phyloP scores from a whole-genome alignment of 2,113 vertebrate species.

The Varanus salvator region DNA sequence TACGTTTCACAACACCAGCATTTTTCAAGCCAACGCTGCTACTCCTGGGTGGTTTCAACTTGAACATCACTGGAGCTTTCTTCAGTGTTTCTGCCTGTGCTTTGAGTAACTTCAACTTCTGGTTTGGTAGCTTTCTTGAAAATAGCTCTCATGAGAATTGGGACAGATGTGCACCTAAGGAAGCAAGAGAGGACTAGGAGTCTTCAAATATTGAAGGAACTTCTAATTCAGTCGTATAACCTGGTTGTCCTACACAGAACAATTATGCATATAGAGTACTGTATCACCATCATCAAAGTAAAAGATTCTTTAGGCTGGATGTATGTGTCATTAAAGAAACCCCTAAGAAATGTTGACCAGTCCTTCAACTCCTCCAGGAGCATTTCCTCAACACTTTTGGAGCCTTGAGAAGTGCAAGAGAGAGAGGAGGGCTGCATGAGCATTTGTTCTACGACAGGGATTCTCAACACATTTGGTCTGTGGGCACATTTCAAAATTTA shows the following conservation, averaged over 20 bases:
- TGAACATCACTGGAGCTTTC: neutral
- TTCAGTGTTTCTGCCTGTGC: fast-evolving
- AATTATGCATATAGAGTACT: no score
- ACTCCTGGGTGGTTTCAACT: neutral
- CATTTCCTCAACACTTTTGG: neutral
- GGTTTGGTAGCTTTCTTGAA: conserved; percentile 62
- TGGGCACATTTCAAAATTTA: neutral
- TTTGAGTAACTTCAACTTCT: conserved; percentile 39
- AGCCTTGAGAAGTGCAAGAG: no score
- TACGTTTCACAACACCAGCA: neutral
- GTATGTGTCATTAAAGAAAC: neutral
- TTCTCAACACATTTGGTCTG: neutral
- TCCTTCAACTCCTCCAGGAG: neutral
- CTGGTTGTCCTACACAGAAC: no score
- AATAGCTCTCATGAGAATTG: conserved; percentile 80
- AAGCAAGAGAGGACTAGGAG: neutral
- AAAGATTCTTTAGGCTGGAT: neutral
- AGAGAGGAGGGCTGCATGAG: neutral
- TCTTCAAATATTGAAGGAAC: neutral
- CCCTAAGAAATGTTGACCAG: neutral
- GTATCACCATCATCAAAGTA: neutral
- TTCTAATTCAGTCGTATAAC: neutral
- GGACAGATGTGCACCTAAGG: conserved; percentile 84
- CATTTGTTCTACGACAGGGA: neutral
- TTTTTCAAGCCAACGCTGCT: conserved; percentile 13